Percentiles rank a stretch among this genome's conserved stretches.
Evolutionary conservation across 2,113 vertebrate species (phyloP).

Genomic region (Plecturocebus donacophilus): DNA sequence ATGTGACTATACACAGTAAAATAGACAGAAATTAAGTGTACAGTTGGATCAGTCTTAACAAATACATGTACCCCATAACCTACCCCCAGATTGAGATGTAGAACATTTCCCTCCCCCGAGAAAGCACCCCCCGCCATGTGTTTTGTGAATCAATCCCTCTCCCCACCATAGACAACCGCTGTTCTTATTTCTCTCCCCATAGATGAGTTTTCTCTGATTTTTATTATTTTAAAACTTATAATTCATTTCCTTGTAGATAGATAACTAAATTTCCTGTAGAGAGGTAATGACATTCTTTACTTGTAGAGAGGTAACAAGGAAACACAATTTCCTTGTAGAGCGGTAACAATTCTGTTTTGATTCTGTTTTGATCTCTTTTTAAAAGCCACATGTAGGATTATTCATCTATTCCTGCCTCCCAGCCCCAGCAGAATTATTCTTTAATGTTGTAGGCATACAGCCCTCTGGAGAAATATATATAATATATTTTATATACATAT

Average conservation of each 20-base stretch:
- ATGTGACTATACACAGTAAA: not conserved
- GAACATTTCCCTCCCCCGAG: not conserved
- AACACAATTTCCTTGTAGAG: conserved; percentile 35
- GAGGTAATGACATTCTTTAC: too few species aligned
- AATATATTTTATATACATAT: too few species aligned
- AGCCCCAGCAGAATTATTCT: conserved; percentile 22
- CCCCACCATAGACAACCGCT: not conserved
- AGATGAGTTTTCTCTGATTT: conserved; percentile 55
- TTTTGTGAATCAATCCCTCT: not conserved
- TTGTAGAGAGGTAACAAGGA: too few species aligned
- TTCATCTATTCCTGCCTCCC: not conserved
- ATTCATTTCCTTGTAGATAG: conserved; percentile 44
- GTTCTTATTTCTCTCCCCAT: conserved; percentile 27
- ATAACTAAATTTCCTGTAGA: not conserved
- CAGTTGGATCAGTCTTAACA: conserved; percentile 18
- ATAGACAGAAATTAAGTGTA: not conserved
- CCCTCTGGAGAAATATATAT: not conserved
- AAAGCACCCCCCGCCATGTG: not conserved
- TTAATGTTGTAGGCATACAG: not conserved
- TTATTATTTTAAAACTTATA: conserved; percentile 48
- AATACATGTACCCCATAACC: not conserved
- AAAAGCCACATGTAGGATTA: conserved; percentile 4
- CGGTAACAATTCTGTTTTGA: conserved; percentile 55
- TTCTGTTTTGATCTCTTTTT: conserved; percentile 48
- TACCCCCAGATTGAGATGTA: not conserved